Conservation (phyloP, 1,140 invertebrate genomes). For the Scaptodrosophila lebanonensis region DNA sequence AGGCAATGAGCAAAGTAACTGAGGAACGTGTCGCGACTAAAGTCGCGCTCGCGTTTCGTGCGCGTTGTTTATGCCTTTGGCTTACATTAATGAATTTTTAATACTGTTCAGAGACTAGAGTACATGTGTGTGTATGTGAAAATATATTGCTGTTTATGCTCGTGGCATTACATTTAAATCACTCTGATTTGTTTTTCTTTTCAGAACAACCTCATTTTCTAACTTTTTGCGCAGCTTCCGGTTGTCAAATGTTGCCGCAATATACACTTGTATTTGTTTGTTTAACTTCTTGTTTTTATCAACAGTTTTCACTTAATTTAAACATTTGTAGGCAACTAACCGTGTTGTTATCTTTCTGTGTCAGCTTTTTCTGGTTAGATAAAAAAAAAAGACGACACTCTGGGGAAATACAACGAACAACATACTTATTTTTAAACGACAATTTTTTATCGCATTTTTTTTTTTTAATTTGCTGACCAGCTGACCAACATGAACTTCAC, state of each 20-base stretch:
- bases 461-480: constrained; percentile 30
- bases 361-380: constrained; percentile 41
- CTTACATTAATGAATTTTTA: too few relatives aligned
- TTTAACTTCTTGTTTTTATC: constrained; percentile 32
- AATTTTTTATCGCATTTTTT: constrained; percentile 30
- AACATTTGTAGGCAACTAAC: constrained; percentile 36
- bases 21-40: too few relatives aligned
- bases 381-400: constrained; percentile 13
- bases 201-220: background rate
- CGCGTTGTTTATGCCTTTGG: too few relatives aligned
- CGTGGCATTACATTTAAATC: too few relatives aligned
- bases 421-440: constrained; percentile 16
- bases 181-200: constrained; percentile 18
- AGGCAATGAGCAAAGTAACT: too few relatives aligned
- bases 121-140: too few relatives aligned
- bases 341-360: constrained; percentile 68
- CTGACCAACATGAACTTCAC: constrained; percentile 20
- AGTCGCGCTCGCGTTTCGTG: too few relatives aligned
- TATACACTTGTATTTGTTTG: constrained; percentile 51
- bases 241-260: constrained; percentile 49
- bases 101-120: too few relatives aligned
- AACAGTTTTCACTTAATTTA: constrained; percentile 37
- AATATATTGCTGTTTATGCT: too few relatives aligned
- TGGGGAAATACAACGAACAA: constrained; percentile 25
- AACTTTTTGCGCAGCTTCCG: constrained; percentile 39